Base-by-base conservation (phyloP, 1,140 invertebrate genomes). In the Arion vulgaris region DNA sequence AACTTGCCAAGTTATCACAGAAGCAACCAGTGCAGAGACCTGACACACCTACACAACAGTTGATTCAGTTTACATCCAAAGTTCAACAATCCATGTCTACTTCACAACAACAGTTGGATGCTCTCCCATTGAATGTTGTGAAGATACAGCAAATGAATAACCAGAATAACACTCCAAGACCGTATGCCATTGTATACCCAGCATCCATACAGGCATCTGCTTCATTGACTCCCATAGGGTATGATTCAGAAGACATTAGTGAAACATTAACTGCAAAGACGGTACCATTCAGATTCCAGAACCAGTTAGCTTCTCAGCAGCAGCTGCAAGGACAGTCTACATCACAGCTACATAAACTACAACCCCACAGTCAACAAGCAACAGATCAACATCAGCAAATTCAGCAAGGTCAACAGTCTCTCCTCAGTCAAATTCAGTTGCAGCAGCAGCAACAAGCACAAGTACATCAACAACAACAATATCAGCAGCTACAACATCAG, bases 281-380 rank as follows among this genome's bases (percentile, higher is more conserved):
- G 39, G 71, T 41, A 34, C 38, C 76, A 9, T 66, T 78, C 38
- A 41, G 34, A 32, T 79, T 73, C 45, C 51, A 83, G 32, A 73
- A 85, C 26, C 69, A 45, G 79, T 82, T 23, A 45, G 53, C 80
- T 17, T 82, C 57, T 77, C 62, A 74, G 68, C 51, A 38, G 36
- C 71, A 39, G 57, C 76, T 71, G 53, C 80, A 75, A 73, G 53
- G 36, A 17, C 79, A 78, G 34, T 57, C 76, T 62, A 13, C 38
- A 82, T 34, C 57, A 36, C 80, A 84, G n/a, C 86, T 86, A 45
- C 80, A 82, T 39, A 81, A 87, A 39, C 86, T 87, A 41, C 86
- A 85, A 38, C 7, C 38, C 19, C 15, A 66, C 17, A n/a, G 2
- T 7, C 36, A 45, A 34, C 71, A 38, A 26, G 38, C n/a, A n/a